Base-by-base conservation (phyloP, 2,113 vertebrate species). In the Grantiella picta region DNA sequence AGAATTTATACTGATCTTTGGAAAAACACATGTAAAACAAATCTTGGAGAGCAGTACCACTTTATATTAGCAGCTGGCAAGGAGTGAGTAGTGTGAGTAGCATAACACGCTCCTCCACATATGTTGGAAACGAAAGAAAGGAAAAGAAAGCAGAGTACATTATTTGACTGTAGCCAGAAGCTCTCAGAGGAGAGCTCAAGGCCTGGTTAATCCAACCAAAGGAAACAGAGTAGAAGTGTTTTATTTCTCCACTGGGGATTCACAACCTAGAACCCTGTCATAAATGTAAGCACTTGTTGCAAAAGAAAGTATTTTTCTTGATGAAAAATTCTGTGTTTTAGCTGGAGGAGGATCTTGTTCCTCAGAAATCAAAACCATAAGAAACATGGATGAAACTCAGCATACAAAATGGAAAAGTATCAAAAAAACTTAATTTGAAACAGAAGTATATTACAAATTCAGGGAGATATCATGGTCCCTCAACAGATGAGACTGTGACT, bases 81-180 rank as follows among this genome's bases (percentile, higher is more conserved):
- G 20, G 42, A 75, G 24, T 24, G 40, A 76, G 44, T 18, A 47
- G 47, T 5, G 11, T 42, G 68, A 56, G 27, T 9, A 81, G 16
- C 3, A 2, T 36, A 71, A 77, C 0, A 0, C 27, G 19, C 33
- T 50, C 15, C 12, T 53, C 17, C 12, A 5, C 10, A 1, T 15
- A 7, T 8, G 8, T 2, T 82, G 73, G 78, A 63, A 78, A 69
- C 40, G 18, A 50, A 47, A 69, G 21, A 86, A 76, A 86, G 61
- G 24, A 38, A 68, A 91, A 68, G 25, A 33, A 71, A 82, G 9
- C 19, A 27, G 14, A 19, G 12, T 14, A 27, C 11, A 31, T 15
- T 19, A 53, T 47, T 64, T 68, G 23, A 50, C 35, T 36, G 15
- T 15, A 90, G 63, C 33, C 36, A 89, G 60, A 31, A 90, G 10